Conservation (phyloP, 2,113 vertebrate species). For the Elgaria multicarinata region DNA sequence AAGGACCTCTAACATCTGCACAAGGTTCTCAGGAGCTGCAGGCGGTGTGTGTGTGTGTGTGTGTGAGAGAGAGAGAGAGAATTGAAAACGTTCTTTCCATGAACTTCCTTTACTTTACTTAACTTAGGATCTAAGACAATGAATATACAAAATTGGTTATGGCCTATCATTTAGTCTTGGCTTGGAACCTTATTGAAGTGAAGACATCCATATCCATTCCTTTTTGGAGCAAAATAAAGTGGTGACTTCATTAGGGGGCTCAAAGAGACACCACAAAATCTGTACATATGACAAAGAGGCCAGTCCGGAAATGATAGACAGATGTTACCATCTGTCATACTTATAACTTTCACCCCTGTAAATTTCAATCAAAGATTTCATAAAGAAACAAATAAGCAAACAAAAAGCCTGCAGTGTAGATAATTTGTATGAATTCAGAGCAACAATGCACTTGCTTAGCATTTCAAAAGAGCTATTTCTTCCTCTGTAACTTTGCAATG, state of each 20-base stretch:
- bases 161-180: neutral
- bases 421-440: conserved; percentile 52
- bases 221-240: neutral
- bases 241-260: neutral
- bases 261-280: neutral
- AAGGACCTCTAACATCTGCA: neutral
- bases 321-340: neutral
- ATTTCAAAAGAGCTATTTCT: conserved; percentile 61
- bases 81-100: neutral
- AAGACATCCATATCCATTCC: neutral
- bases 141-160: neutral
- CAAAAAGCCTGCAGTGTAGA: conserved; percentile 16
- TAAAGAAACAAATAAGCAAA: conserved; percentile 20
- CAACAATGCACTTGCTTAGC: conserved; percentile 47
- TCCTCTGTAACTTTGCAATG: neutral
- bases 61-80: too few relatives aligned
- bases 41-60: too few relatives aligned
- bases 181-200: neutral
- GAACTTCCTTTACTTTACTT: neutral
- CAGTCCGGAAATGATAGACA: neutral
- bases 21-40: neutral
- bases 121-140: neutral
- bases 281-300: neutral
- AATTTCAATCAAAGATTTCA: conserved; percentile 12
- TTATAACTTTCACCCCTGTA: fast-evolving